Base-by-base conservation (phyloP, 53 echinoderm and acorn worm species). In the Astropecten irregularis region DNA sequence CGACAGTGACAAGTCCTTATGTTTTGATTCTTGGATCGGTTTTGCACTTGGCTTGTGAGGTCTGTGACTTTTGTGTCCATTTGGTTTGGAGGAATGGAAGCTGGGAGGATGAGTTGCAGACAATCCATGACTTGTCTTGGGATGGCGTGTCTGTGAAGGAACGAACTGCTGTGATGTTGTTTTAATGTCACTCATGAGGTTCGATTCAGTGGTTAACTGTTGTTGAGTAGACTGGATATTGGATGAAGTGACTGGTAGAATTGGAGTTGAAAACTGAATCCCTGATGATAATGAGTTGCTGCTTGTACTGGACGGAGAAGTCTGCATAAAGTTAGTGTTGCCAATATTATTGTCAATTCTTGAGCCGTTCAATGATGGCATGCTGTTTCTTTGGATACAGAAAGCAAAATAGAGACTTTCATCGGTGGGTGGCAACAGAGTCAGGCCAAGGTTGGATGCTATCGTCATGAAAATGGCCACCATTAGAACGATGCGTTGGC, bases 391-490 rank as follows among this genome's bases (percentile, higher is more conserved):
- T 6, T 28, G 47, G 68, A 64, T 40, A 28, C 90, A 90, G 49
- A 54, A 82, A 2, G 55, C 71, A 51, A 86, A 52, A 38, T 65
- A 73, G 26, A 60, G 30, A 64, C 60, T 66, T 13, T 79, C 56
- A 39, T 84, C 76, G 3, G 84, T 70, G 0, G 92, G 92, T 18
- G 95, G 90, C 30, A 99, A 79, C 2, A 92, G 40, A 3, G 90
- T 87, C 77, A 99, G 69, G 14, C 88, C 89, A 9, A 99, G 79
- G 38, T 90, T 86, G n/a, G 88, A 69, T 27, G 79, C 83, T 4
- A 95, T 79, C 32, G 82, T 63, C 22, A 86, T 66, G 65, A 99
- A 65, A 22, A 92, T 71, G 26, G 92, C 87, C 30, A 76, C 55
- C 57, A 95, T 86, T 25, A 99, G 40, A 19, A 95, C 64, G 14